Evolutionary conservation across 2,888 invertebrate species (phyloP), one percentile per base, ranked within the genome.

Genomic region (Melanostoma mellinum): DNA sequence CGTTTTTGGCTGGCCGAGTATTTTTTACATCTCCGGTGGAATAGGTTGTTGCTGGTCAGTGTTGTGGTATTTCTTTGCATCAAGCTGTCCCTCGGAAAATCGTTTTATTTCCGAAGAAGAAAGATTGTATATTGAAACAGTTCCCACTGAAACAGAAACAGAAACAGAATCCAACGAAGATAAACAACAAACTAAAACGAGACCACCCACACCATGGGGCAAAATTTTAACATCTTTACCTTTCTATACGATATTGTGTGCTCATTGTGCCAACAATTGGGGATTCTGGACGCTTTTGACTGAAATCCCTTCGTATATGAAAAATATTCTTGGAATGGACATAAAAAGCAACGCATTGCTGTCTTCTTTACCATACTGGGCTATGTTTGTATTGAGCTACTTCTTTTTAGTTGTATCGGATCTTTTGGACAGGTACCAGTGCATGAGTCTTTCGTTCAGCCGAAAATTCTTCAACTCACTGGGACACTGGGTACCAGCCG

Each of bases 241-340:
- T 0, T 95, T 97, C 88, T 94, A 95, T 94, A 94, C 96, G 0
- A 92, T 97, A 4, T 89, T 96, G 2, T 88, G 95, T 2, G 94
- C 94, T 0, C 96, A 97, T 88, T 93, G 94, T 84, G 94, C 95
- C 0, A 95, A 96, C 82, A 91, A 91, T 87, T 95, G 96, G 93
- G 96, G 96, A 36, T 96, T 96, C 91, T 97, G 96, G 95, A 96
- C 96, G 33, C 91, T 97, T 33, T 92, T 97, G 1, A 96, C 96
- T 0, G 95, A 97, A 89, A 94, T 96, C 88, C 97, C 97, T 0
- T 93, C 94, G 0, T 97, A 96, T 88, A 94, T 97, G 94, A 94
- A 93, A 86, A 93, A 93, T 56, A 94, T 96, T 2, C 92, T 97
- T 2, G 92, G 93, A 67, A 95, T 94, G 87, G 93, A 96, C 73